Conservation (phyloP, 2,113 vertebrate species). For the Choloepus hoffmanni region DNA sequence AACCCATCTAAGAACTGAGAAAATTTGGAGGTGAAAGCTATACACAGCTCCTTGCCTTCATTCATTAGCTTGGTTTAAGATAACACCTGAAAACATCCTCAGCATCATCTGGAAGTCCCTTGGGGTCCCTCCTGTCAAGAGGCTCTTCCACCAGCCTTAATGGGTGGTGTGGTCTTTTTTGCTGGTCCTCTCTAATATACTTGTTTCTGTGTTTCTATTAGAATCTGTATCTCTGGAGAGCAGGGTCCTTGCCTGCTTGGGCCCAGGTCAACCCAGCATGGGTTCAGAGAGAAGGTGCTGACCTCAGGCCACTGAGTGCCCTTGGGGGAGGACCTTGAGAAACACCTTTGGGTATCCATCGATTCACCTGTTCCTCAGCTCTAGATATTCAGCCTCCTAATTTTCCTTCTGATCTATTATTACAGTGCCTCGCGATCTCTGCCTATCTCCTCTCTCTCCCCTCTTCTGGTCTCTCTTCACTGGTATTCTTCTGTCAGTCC, state of each 20-base stretch:
- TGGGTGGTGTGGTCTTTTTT: neutral
- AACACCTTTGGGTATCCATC: neutral
- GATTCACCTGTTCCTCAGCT: neutral
- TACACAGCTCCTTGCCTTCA: neutral
- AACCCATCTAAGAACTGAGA: neutral
- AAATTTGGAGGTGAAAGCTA: neutral
- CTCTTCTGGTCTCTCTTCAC: slow-evolving; percentile 3
- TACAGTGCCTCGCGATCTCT: neutral
- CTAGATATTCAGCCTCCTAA: neutral
- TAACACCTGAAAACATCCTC: neutral
- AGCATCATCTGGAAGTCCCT: neutral
- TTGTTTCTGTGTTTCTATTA: neutral
- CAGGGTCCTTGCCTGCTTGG: neutral
- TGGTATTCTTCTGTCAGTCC: neutral
- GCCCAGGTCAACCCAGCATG: neutral
- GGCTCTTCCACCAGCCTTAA: neutral
- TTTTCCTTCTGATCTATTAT: neutral
- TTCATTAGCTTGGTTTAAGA: neutral
- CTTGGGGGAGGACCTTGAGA: neutral
- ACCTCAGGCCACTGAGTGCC: neutral
- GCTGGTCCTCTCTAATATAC: neutral
- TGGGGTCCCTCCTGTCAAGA: neutral
- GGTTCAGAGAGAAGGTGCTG: neutral
- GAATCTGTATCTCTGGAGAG: neutral
- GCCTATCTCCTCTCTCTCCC: neutral